These are phyloP conservation scores for Brachionus manjavacas DNA, from an alignment of 1,140 invertebrate genomes.

Conservation along the genomic window DNA sequence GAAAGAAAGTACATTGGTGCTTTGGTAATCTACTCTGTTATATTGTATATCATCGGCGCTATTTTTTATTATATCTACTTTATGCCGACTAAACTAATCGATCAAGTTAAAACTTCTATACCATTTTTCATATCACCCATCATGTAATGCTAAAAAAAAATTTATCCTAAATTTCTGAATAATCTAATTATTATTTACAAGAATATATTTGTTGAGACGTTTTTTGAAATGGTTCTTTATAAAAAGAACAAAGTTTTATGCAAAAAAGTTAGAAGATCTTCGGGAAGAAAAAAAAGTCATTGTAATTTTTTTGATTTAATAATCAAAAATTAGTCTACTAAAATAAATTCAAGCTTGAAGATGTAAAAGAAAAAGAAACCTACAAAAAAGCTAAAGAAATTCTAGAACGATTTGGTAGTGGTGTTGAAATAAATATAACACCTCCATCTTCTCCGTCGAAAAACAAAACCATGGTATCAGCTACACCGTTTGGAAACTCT, in stretches of 20 bases:
- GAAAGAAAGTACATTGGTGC: constrained; percentile 73
- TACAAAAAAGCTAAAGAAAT: constrained; percentile 92
- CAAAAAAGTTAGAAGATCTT: constrained; percentile 65
- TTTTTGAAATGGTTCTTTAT: constrained; percentile 77
- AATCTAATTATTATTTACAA: constrained; percentile 25
- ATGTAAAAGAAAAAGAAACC: constrained; percentile 93
- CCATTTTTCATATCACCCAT: constrained; percentile 71
- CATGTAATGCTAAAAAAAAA: constrained; percentile 63
- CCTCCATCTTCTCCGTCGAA: not conserved
- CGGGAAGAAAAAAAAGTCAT: constrained; percentile 78
- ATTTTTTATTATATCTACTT: constrained; percentile 73
- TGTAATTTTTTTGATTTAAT: constrained; percentile 47
- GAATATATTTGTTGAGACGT: constrained; percentile 70
- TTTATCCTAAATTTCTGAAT: not conserved
- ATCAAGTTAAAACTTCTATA: constrained; percentile 67
- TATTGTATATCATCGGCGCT: constrained; percentile 71
- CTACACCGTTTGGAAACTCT: not conserved
- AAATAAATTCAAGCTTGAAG: constrained; percentile 65
- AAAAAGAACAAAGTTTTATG: constrained; percentile 70
- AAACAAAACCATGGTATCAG: not conserved
- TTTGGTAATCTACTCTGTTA: constrained; percentile 72
- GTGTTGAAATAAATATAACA: constrained; percentile 47
- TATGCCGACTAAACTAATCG: constrained; percentile 65
- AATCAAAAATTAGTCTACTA: not conserved
- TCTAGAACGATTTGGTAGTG: constrained; percentile 73